phyloP scores from a whole-genome alignment of 2,888 invertebrate genomes.

The Harpalus rufipes region DNA sequence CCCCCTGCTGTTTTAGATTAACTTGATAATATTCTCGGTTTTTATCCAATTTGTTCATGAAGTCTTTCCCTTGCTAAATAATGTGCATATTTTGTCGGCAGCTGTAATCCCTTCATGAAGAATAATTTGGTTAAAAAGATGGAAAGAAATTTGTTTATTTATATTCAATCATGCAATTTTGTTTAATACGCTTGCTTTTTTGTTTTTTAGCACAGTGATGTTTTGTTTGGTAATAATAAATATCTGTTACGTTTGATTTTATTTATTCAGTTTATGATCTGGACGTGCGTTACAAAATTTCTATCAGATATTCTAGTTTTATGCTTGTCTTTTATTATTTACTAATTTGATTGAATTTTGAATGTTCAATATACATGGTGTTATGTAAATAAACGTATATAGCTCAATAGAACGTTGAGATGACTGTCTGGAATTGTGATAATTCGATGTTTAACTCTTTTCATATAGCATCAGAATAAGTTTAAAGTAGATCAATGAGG shows the following conservation, averaged over 20 bases:
- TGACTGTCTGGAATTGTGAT: too few relatives aligned
- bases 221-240: neutral
- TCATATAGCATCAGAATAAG: too few relatives aligned
- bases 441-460: too few relatives aligned
- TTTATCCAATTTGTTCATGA: neutral
- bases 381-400: too few relatives aligned
- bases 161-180: neutral
- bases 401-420: too few relatives aligned
- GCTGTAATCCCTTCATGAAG: neutral
- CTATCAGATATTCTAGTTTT: neutral
- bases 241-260: neutral
- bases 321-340: neutral
- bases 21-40: neutral
- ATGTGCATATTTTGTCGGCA: neutral
- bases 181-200: neutral
- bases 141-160: neutral
- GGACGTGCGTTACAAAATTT: neutral
- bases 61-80: neutral
- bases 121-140: neutral
- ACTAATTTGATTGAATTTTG: neutral
- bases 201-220: neutral
- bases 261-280: neutral
- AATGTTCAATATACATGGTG: too few relatives aligned
- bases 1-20: neutral
- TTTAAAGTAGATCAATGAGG: too few relatives aligned